Conservation (phyloP, 2,113 vertebrate species). For the Sturnus vulgaris region DNA sequence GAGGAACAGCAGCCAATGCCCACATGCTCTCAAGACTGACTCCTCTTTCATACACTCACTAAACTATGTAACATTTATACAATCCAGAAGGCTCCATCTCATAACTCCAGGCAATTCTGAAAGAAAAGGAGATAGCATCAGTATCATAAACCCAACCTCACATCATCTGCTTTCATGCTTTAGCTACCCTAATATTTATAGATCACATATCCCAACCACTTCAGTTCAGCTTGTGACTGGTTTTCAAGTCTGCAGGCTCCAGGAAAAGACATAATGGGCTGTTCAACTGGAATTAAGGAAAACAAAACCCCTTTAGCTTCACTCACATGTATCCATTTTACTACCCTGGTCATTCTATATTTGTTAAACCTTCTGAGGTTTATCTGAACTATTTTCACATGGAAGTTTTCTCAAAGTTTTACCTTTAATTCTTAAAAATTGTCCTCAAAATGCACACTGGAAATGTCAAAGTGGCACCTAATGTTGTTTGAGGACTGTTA, state of each 20-base stretch:
- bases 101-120: constrained; percentile 24
- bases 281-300: constrained; percentile 34
- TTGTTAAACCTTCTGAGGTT: constrained; percentile 18
- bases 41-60: constrained; percentile 46
- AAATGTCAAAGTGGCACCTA: background rate
- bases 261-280: constrained; percentile 33
- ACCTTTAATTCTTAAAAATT: background rate
- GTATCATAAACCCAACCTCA: constrained; percentile 18
- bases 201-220: constrained; percentile 41
- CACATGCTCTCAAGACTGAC: background rate
- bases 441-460: background rate
- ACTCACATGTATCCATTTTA: constrained; percentile 14
- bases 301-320: constrained; percentile 38
- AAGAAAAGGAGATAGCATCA: constrained; percentile 36
- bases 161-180: constrained; percentile 48
- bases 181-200: constrained; percentile 37
- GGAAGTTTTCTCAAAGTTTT: background rate
- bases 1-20: constrained; percentile 1
- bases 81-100: constrained; percentile 40
- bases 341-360: background rate
- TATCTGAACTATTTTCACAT: constrained; percentile 22
- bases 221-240: background rate
- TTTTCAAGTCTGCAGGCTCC: constrained; percentile 19
- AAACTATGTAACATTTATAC: constrained; percentile 39
- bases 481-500: background rate